A percentile compares a stretch with the other conserved stretches of the same genome.
These are phyloP conservation scores for Chironomus tentans DNA, from an alignment of 2,888 invertebrate genomes.

Conservation along the genomic window DNA sequence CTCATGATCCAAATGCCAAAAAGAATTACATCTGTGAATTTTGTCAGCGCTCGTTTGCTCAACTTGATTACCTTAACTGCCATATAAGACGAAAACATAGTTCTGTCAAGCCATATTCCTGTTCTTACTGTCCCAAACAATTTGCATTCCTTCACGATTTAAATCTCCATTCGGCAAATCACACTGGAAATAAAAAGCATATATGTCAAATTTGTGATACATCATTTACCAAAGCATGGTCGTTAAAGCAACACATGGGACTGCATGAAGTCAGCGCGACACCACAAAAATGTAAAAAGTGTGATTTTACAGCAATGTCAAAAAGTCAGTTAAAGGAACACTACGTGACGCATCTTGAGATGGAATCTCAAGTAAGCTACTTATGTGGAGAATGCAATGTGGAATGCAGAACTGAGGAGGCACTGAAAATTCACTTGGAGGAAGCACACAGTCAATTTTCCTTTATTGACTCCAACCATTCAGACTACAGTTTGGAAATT, in stretches of 20 bases:
- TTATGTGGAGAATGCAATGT: background rate
- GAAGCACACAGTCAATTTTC: background rate
- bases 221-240: conserved; percentile 19
- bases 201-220: conserved; percentile 7
- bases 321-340: too few relatives aligned
- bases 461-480: background rate
- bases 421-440: background rate
- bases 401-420: background rate
- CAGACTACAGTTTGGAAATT: background rate
- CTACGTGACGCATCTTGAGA: background rate
- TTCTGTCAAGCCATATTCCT: background rate
- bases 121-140: background rate
- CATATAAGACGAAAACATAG: conserved; percentile 16
- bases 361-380: background rate
- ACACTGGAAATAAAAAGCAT: conserved; percentile 18
- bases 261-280: conserved; percentile 2
- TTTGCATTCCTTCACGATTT: conserved; percentile 19
- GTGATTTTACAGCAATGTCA: background rate
- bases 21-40: conserved; percentile 5
- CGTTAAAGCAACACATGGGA: conserved; percentile 9
- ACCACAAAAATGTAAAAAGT: background rate
- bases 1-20: background rate
- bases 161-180: background rate
- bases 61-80: conserved; percentile 15
- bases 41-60: conserved; percentile 7